These are phyloP conservation scores for Pomacea canaliculata DNA, from an alignment of 2,888 invertebrate genomes.

Conservation along the genomic window DNA sequence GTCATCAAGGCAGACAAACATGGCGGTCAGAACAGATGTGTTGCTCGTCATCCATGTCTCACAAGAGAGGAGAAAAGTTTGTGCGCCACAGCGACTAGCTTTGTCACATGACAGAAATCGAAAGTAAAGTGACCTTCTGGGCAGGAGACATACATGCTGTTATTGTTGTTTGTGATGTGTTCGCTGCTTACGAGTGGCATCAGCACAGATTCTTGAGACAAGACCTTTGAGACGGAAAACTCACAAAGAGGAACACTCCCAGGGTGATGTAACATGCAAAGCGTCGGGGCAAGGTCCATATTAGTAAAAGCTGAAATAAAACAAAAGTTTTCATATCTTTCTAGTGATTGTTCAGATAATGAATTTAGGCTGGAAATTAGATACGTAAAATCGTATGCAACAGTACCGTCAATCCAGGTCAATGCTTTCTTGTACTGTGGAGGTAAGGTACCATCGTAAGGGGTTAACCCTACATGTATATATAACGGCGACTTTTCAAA, in stretches of 20 bases:
- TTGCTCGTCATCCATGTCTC: not conserved
- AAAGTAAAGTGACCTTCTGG: constrained; percentile 3
- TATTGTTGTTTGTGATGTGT: no score
- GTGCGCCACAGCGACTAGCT: not conserved
- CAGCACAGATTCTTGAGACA: no score
- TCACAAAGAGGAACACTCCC: no score
- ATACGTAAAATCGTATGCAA: not conserved
- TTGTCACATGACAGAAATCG: constrained; percentile 13
- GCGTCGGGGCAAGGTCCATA: no score
- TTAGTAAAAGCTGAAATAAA: no score
- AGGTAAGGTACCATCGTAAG: not conserved
- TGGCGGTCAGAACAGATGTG: not conserved
- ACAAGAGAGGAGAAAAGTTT: not conserved
- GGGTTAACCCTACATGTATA: constrained; percentile 3
- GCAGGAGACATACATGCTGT: not conserved
- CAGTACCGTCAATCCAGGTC: constrained; percentile 7
- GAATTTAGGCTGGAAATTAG: no score
- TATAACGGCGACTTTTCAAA: not conserved
- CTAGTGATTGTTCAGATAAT: no score
- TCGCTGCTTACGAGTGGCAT: no score
- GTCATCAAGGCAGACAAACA: constrained; percentile 1
- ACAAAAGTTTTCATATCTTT: no score
- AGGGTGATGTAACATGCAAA: no score
- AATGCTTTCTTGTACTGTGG: constrained; percentile 5
- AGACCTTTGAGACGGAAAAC: no score